Base-by-base conservation (phyloP, 1,140 invertebrate genomes). In the Pollicipes pollicipes region DNA sequence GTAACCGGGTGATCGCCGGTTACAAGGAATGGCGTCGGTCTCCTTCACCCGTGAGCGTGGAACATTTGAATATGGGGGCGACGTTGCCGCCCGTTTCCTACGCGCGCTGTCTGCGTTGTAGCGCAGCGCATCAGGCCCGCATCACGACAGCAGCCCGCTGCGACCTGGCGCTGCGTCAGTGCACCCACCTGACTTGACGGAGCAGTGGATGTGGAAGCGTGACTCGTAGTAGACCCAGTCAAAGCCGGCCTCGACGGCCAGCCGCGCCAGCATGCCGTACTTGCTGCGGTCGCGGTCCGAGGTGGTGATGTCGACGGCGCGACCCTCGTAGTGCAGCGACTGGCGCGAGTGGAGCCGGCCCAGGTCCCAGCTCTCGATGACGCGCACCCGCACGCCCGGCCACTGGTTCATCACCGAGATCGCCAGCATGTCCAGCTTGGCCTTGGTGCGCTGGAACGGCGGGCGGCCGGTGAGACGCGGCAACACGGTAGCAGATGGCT, bases 221-320 rank as follows among this genome's bases (percentile, higher is more conserved):
- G 90, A 90, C 80, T 97, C 93, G 79, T 97, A 98, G 81, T 92
- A 95, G 29, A 98, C 95, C 95, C 94, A 98, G 83, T 97, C 94
- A 85, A 98, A 98, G 75, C 95, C 95, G 21, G 95, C 93, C 80
- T 97, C 91, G 29, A 96, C 90, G 0, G 95, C 95, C 27, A 98
- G 84, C 58, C 95, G 82, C 0, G 95, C 95, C 73, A 98, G 82
- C 90, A 97, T 94, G 66, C 95, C 95, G 79, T 95, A 93, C 81
- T 97, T 97, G 76, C 89, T 87, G 58, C 88, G 83, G 80, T 98
- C 93, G 29, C 90, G 84, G 82, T 97, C 95, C 68, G 89, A 92
- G 69, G 95, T 97, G 30, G 92, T 93, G 73, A 97, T 88, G 82
- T 97, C 95, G 37, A 97, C 93, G 0, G 95, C 95, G 24, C 95